These are phyloP conservation scores for Pipistrellus pygmaeus DNA, from an alignment of 2,797 vertebrate species.

Conservation along the genomic window DNA sequence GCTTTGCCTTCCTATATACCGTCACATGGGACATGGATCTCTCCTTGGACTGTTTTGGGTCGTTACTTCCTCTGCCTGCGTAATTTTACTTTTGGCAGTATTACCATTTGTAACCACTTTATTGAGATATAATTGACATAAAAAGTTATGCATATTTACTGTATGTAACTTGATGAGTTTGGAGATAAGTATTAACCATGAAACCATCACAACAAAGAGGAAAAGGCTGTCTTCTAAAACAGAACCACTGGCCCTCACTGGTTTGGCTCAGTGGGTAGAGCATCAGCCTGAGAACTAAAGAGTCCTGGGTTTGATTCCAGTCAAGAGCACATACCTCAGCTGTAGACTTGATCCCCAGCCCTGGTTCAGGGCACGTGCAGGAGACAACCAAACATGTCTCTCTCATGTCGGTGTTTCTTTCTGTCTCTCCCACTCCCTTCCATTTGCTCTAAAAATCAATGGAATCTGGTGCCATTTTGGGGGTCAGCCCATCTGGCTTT, in stretches of 20 bases:
- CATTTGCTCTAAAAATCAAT: no score
- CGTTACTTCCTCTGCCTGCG: neutral
- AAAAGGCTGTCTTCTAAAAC: neutral
- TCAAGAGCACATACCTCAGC: no score
- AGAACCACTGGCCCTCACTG: neutral
- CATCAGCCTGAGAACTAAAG: no score
- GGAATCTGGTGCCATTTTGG: no score
- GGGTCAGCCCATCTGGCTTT: no score
- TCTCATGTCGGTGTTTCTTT: no score
- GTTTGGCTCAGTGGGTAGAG: no score
- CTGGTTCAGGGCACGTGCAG: no score
- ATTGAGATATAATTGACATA: neutral
- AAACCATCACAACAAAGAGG: neutral
- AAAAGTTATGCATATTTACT: neutral
- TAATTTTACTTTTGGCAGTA: constrained; percentile 32
- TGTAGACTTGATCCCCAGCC: no score
- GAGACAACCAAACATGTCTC: no score
- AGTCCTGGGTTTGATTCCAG: no score
- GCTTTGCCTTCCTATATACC: neutral
- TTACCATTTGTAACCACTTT: neutral
- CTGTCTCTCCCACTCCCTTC: no score
- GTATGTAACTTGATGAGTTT: neutral
- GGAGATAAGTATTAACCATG: neutral
- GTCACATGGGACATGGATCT: neutral
- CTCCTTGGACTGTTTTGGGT: neutral